Evolutionary conservation across 2,888 invertebrate species (phyloP).

Genomic region (Tetranychus truncatus): DNA sequence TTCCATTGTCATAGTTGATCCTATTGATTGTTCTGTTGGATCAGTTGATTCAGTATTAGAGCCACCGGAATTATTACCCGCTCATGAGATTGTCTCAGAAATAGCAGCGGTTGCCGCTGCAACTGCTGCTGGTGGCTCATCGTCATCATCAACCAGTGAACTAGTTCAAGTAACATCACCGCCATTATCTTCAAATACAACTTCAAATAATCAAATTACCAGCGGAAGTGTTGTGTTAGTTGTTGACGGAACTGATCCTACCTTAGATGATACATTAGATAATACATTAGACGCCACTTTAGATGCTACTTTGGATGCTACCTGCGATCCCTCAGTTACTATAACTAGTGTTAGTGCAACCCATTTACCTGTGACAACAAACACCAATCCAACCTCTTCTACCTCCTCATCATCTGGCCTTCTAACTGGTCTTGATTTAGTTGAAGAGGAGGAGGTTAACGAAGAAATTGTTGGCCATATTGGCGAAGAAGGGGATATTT

Average conservation of each 20-base stretch:
- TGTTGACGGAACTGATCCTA: neutral
- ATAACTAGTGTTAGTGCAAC: neutral
- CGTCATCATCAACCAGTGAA: neutral
- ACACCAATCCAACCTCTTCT: neutral
- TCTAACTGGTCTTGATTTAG: neutral
- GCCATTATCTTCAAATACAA: neutral
- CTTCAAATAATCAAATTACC: neutral
- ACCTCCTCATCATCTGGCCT: neutral
- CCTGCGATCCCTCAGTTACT: neutral
- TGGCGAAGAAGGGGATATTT: conserved; percentile 16
- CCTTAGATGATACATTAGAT: no score
- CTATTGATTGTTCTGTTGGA: conserved; percentile 17
- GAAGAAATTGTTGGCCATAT: conserved; percentile 9
- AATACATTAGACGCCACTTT: no score
- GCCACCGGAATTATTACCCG: conserved; percentile 28
- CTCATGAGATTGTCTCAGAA: conserved; percentile 19
- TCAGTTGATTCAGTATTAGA: conserved; percentile 23
- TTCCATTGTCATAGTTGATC: neutral
- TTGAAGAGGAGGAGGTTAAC: conserved; percentile 5
- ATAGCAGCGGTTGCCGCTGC: conserved; percentile 24
- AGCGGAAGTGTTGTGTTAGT: neutral
- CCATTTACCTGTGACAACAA: neutral
- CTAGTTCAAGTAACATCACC: neutral
- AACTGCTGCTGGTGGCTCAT: neutral
- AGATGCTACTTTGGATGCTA: neutral